Base-by-base conservation (phyloP, 2,797 vertebrate species). In the Limnodromus scolopaceus region DNA sequence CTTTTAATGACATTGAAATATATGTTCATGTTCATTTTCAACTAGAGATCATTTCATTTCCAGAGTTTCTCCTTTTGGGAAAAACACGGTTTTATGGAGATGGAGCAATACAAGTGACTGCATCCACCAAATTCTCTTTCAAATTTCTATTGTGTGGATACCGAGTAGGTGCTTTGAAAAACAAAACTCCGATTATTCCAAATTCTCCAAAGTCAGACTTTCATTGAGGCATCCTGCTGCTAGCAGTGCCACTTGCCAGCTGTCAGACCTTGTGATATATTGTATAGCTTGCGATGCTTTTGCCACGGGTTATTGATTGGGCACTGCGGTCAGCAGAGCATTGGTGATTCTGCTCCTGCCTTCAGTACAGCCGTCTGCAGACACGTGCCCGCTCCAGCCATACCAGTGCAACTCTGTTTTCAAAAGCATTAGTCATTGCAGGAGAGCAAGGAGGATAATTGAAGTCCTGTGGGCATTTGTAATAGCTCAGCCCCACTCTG, bases 401-500 rank as follows among this genome's bases (percentile, higher is more conserved):
- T 51, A 46, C 70, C 75, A 90, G 43, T 38, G 49, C 2, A 1
- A 17, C 45, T 70, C 51, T 80, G 63, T 34, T 96, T 96, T 68
- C 91, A 92, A 96, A 96, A 79, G 84, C 84, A 93, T 89, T 87
- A 78, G 96, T 96, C 84, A 66, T 4, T 93, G 41, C 41, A 64
- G 84, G 93, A 93, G n/a, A 78, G 22, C 83, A 80, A 84, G 77
- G 64, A 87, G 93, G 78, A 68, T 87, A 92, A 96, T 41, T 84
- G 63, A 94, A 91, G 54, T 86, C 95, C 91, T 90, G 78, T 66
- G 75, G 92, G 91, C 88, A 94, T 89, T 96, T 91, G 72, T 89
- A 92, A 78, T 39, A 61, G 68, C 86, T 74, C 71, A 70, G 48
- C 60, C 68, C 25, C 78, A 51, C 53, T 83, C 79, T 75, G 13